A percentile compares a stretch with the other conserved stretches of the same genome.
Evolutionary conservation across 2,888 invertebrate genomes (phyloP).

Genomic region (Drosophila merina): DNA sequence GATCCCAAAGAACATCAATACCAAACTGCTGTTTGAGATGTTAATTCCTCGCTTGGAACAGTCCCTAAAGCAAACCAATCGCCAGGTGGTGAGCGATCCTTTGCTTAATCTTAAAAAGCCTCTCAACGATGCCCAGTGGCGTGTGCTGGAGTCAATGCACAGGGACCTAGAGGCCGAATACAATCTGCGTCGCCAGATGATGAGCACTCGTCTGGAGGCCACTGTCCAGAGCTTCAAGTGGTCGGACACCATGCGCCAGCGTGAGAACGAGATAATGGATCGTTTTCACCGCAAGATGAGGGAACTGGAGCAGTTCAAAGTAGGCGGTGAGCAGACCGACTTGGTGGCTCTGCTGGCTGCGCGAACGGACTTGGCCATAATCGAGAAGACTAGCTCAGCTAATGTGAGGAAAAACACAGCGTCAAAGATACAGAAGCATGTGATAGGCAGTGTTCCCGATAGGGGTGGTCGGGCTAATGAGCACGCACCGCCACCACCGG

Average conservation of each 20-base stretch:
- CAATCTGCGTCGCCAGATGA: constrained; percentile 91
- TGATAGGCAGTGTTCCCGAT: constrained; percentile 96
- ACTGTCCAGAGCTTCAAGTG: constrained; percentile 98
- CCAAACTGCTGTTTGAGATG: constrained; percentile 91
- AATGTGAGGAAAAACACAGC: constrained; percentile 93
- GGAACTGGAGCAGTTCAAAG: constrained; percentile 75
- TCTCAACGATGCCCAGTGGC: constrained; percentile 93
- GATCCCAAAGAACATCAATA: constrained; percentile 92
- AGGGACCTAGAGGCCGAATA: constrained; percentile 92
- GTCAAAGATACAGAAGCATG: constrained; percentile 93
- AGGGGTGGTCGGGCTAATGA: constrained; percentile 96
- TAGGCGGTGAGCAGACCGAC: constrained; percentile 85
- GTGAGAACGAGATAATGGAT: constrained; percentile 89
- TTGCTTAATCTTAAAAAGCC: constrained; percentile 88
- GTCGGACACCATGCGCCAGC: constrained; percentile 91
- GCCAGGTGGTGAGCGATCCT: constrained; percentile 89
- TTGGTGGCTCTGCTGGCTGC: constrained; percentile 93
- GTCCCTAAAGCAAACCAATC: constrained; percentile 85
- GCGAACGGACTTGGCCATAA: constrained; percentile 91
- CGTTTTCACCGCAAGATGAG: constrained; percentile 85
- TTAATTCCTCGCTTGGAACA: constrained; percentile 89
- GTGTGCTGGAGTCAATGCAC: constrained; percentile 88
- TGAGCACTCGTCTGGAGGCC: constrained; percentile 96
- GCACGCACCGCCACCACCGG: constrained; percentile 96
- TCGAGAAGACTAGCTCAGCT: constrained; percentile 96